Base-by-base conservation (phyloP, 2,113 vertebrate genomes). In the Neopipo cinnamomea region DNA sequence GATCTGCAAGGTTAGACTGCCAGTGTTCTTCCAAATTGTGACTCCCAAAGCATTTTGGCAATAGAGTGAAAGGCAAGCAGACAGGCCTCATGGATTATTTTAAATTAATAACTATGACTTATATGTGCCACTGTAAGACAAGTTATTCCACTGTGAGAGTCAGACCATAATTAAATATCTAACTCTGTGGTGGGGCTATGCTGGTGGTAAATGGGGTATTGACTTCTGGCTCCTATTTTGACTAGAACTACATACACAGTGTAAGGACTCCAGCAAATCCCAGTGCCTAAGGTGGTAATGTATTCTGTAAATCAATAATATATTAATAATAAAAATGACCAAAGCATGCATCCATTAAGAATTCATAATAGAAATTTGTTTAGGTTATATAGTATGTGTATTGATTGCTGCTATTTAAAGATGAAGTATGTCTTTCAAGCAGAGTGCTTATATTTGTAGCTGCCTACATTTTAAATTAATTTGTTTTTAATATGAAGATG, bases 271-370 rank as follows among this genome's bases (percentile, higher is more conserved):
- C 41, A 96, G 85, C 87, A 90, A 95, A 95, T 96, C 68, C 73
- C 81, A 46, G 27, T 92, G 82, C 85, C 83, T 80, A 75, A 96
- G 77, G 75, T 95, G 67, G 72, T 92, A 94, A 95, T 91, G 70
- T 81, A 86, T 93, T 95, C 74, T 95, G 88, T 75, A 88, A 97
- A 89, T 97, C 97, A 97, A 95, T 97, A 97, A 82, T 77, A 58
- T 93, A 95, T 96, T 90, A 97, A 80, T 94, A 96, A 96, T 97
- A 96, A 97, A 97, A 98, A 97, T 62, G 62, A 94, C 68, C 95
- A 88, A 93, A 96, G 72, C 71, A 80, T 86, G 41, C 53, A 76
- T 96, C 85, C 81, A 93, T 97, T 97, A 97, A 83, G 74, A 77
- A 95, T 94, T 93, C 83, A 82, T 97, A 97, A 96, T 94, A 83